Evolutionary conservation across 2,888 invertebrate species (phyloP), one percentile per base, ranked within the genome.

Genomic region (Metalampra italica): DNA sequence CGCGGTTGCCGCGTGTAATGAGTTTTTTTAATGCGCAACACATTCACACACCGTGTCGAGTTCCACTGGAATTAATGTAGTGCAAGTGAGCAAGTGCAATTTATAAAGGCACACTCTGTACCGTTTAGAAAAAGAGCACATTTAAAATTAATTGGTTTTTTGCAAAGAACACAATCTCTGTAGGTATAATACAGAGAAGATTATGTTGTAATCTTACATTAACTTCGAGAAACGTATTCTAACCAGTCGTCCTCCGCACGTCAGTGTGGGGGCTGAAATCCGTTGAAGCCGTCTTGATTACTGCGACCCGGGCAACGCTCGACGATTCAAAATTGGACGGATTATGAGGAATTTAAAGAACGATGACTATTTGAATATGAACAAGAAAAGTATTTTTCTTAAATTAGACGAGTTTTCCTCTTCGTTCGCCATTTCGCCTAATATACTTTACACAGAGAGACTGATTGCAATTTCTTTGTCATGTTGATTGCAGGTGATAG

Each of bases 361-460:
- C 82, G 82, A 85, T 83, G 86, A 84, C 88, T 80, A 87, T 86
- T 87, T 86, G 82, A 85, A 83, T 85, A 84, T 82, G 83, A 82
- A 79, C 76, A 80, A 78, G 73, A 78, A 76, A 79, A 75, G 78
- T 74, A 68, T 78, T 72, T 66, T 75, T 71, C 64, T 73, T 66
- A 80, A 80, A 82, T 84, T 75, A 75, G 71, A 80, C 62, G 61
- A 68, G 71, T 77, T 78, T 75, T 72, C 64, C 66, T 60, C 56
- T 57, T 62, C 47, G 50, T 51, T 49, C 54, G 40, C 43, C 51
- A 55, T 55, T 55, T 56, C 49, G 39, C 41, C 36, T 50, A 40
- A 34, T n/a, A 32, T 11, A 38, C 34, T 47, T 29, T 46, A 15
- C 34, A 29, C 45, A 52, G 40, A 36, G 36, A 36, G 49, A 22